Percentiles rank a stretch among this genome's conserved stretches.
Evolutionary conservation across 2,888 invertebrate species (phyloP).

Genomic region (Cerastoderma edule): DNA sequence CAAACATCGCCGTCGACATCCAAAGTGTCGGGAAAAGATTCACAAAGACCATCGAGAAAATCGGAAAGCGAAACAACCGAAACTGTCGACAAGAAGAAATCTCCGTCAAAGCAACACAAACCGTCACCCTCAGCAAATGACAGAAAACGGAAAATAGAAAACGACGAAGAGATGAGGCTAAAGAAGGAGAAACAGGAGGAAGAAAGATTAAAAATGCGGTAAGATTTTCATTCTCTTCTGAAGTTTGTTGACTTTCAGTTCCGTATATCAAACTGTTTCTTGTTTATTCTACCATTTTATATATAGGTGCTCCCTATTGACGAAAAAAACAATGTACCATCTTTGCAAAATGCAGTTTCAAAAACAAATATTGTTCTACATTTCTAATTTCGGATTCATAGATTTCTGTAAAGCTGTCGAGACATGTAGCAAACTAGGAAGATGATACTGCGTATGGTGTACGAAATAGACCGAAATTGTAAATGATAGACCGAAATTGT

Average conservation of each 20-base stretch:
- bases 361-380: too few relatives aligned
- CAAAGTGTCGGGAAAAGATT: slow-evolving; percentile 15
- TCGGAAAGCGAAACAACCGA: slow-evolving; percentile 56
- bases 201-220: slow-evolving; percentile 98
- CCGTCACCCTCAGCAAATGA: slow-evolving; percentile 51
- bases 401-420: too few relatives aligned
- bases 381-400: too few relatives aligned
- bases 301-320: too few relatives aligned
- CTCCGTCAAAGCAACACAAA: slow-evolving; percentile 41
- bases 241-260: not conserved
- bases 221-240: slow-evolving; percentile 56
- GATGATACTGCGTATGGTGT: too few relatives aligned
- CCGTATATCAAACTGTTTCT: not conserved
- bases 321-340: too few relatives aligned
- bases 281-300: not conserved
- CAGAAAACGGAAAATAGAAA: slow-evolving; percentile 71
- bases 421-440: too few relatives aligned
- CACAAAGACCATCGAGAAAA: slow-evolving; percentile 35
- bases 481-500: too few relatives aligned
- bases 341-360: too few relatives aligned
- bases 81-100: slow-evolving; percentile 56
- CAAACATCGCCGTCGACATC: too few relatives aligned
- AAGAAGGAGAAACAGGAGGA: slow-evolving; percentile 92
- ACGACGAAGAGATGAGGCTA: slow-evolving; percentile 66
- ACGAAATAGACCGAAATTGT: too few relatives aligned